Percentiles rank a stretch among this genome's conserved stretches.
phyloP scores from a whole-genome alignment of 2,797 vertebrate species.

The Onychomys arenicola region DNA sequence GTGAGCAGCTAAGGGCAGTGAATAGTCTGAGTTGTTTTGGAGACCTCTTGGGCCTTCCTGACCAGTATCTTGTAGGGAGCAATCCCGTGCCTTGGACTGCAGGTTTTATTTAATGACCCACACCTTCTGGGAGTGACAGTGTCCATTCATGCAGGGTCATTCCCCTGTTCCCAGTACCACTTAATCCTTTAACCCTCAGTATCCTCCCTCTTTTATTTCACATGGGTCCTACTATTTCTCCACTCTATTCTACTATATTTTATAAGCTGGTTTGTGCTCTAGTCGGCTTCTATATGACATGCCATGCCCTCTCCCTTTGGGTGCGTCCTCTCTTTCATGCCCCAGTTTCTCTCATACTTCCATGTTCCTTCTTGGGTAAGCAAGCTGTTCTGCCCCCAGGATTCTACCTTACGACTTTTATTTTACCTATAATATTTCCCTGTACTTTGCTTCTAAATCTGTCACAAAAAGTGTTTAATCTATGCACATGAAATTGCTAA shows the following conservation, averaged over 20 bases:
- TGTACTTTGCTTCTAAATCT: slow-evolving; percentile 51
- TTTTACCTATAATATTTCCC: neutral
- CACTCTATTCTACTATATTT: neutral
- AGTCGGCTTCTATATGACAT: neutral
- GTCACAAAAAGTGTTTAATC: slow-evolving; percentile 40
- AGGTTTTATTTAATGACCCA: neutral
- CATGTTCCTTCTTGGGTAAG: neutral
- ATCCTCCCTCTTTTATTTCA: neutral
- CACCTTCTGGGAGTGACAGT: neutral
- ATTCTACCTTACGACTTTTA: neutral
- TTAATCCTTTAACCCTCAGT: neutral
- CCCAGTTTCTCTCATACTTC: neutral
- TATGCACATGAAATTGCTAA: slow-evolving; percentile 47
- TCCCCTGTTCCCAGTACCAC: neutral
- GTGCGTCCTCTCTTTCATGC: neutral
- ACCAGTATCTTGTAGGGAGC: neutral
- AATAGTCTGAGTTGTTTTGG: neutral
- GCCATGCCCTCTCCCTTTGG: neutral
- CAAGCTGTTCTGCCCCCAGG: neutral
- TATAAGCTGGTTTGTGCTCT: neutral
- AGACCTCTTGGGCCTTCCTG: neutral
- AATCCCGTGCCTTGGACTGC: neutral
- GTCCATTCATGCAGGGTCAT: neutral
- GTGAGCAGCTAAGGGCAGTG: neutral
- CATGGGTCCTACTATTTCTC: neutral